These are phyloP conservation scores for Tenthredo scrophulariae DNA, from an alignment of 2,888 invertebrate genomes.

Conservation along the genomic window DNA sequence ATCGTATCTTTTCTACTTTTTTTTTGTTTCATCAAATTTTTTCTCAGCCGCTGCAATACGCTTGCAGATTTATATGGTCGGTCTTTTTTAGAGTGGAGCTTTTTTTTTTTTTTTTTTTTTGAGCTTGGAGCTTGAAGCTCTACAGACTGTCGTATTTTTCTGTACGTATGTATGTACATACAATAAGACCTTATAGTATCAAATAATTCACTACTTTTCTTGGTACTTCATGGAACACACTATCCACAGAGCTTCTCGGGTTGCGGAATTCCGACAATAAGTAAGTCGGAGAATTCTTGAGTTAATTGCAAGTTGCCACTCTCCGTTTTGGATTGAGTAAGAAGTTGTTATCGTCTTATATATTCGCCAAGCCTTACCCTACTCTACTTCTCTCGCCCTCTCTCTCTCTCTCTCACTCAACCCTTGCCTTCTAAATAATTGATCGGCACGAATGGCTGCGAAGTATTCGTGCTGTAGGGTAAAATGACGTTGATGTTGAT, in stretches of 20 bases:
- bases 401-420: neutral
- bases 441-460: conserved; percentile 19
- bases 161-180: too few relatives aligned
- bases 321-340: conserved; percentile 13
- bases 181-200: too few relatives aligned
- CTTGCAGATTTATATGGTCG: too few relatives aligned
- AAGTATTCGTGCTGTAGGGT: conserved; percentile 8
- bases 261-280: neutral
- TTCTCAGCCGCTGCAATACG: too few relatives aligned
- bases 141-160: too few relatives aligned
- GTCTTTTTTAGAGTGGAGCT: too few relatives aligned
- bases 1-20: too few relatives aligned
- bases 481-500: neutral
- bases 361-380: neutral
- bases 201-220: too few relatives aligned
- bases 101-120: too few relatives aligned
- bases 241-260: neutral
- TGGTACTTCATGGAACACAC: neutral
- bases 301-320: neutral
- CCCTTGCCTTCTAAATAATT: conserved; percentile 38
- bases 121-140: too few relatives aligned
- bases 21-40: too few relatives aligned
- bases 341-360: conserved; percentile 8
- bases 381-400: neutral
- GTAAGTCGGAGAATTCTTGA: neutral